phyloP scores from a whole-genome alignment of 1,140 invertebrate species.

The Hyles vespertilio region DNA sequence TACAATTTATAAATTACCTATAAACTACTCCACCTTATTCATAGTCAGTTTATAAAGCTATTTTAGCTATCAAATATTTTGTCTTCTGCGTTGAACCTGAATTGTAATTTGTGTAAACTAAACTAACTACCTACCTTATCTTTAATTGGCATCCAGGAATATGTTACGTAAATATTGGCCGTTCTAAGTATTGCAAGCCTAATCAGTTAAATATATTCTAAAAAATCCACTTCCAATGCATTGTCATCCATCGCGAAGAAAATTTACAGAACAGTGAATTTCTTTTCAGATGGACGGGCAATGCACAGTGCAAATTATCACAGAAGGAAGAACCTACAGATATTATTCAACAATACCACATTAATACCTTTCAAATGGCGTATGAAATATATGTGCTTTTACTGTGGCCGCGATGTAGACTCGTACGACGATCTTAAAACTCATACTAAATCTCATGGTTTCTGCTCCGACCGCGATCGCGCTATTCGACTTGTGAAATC shows the following conservation, averaged over 20 bases:
- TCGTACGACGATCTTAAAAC: constrained; percentile 30
- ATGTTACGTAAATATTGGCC: no score
- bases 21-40: no score
- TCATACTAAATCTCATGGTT: constrained; percentile 44
- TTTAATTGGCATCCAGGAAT: no score
- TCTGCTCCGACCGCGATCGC: constrained; percentile 24
- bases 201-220: no score
- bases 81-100: no score
- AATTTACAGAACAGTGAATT: constrained; percentile 27
- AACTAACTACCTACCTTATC: no score
- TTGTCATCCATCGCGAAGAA: background rate
- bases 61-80: no score
- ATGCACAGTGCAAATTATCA: constrained; percentile 21
- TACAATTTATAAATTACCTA: no score
- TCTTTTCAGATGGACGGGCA: constrained; percentile 52
- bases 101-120: no score
- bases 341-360: constrained; percentile 49
- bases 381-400: constrained; percentile 45
- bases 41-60: no score
- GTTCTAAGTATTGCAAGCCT: no score
- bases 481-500: constrained; percentile 31
- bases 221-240: no score
- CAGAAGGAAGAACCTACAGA: constrained; percentile 40
- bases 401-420: constrained; percentile 34
- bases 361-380: constrained; percentile 55